These are phyloP conservation scores for Mayetiola destructor DNA, from an alignment of 2,888 invertebrate genomes.

Conservation along the genomic window DNA sequence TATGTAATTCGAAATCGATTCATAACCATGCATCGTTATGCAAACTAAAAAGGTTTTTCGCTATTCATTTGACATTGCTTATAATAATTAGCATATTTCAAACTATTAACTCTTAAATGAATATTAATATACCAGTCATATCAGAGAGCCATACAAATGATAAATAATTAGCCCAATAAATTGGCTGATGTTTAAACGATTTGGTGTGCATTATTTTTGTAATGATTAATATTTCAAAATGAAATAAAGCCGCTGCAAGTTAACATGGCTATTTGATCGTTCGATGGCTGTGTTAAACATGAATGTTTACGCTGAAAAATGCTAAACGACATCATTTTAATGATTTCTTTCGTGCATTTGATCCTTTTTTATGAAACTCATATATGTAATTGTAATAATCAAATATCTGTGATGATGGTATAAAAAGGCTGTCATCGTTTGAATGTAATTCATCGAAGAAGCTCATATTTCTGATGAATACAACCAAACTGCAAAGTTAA, in stretches of 20 bases:
- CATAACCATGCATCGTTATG: too few species aligned
- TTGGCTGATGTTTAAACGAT: too few species aligned
- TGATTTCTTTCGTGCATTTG: too few species aligned
- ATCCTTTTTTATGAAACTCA: not conserved
- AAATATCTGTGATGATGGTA: not conserved
- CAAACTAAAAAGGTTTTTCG: too few species aligned
- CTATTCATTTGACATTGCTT: too few species aligned
- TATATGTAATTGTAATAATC: conserved; percentile 1
- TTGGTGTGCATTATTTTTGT: not conserved
- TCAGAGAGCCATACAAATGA: not conserved
- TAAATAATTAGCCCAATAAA: not conserved
- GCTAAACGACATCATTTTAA: not conserved
- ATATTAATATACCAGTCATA: not conserved
- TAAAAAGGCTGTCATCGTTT: not conserved
- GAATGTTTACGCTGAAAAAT: conserved; percentile 8
- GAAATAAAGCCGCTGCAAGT: not conserved
- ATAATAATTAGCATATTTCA: too few species aligned
- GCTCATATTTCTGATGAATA: too few species aligned
- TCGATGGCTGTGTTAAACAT: not conserved
- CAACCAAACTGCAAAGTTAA: too few species aligned
- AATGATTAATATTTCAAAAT: not conserved
- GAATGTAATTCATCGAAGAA: too few species aligned
- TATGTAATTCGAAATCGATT: too few species aligned
- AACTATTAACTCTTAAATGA: not conserved
- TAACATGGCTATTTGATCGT: not conserved